Evolutionary conservation across 2,888 invertebrate genomes (phyloP).

Genomic region (Flexamia atlantica): DNA sequence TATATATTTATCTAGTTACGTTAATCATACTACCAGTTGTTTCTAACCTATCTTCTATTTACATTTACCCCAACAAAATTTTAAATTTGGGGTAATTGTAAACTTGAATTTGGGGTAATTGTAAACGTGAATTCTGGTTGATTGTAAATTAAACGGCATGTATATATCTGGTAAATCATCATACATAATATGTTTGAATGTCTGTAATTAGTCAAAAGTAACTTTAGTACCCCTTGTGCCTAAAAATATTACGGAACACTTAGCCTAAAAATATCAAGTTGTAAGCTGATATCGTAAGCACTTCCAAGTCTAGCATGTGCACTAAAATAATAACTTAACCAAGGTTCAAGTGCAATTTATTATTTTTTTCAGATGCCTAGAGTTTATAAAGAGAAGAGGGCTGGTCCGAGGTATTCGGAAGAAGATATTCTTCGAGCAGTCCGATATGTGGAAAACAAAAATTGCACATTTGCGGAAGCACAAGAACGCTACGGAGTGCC

Average conservation of each 20-base stretch:
- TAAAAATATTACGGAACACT: too few species aligned
- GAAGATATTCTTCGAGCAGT: too few species aligned
- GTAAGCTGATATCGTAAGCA: neutral
- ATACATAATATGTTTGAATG: too few species aligned
- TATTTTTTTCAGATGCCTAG: constrained; percentile 55
- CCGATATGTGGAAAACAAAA: too few species aligned
- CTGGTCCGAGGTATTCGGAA: constrained; percentile 1
- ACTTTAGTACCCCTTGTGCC: too few species aligned
- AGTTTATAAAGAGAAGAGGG: constrained; percentile 30
- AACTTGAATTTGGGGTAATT: neutral
- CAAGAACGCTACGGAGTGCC: too few species aligned
- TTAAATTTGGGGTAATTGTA: constrained; percentile 14
- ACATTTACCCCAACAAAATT: too few species aligned
- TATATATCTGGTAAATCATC: neutral
- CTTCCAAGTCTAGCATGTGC: neutral
- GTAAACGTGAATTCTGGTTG: neutral
- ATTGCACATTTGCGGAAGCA: too few species aligned
- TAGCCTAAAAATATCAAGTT: too few species aligned
- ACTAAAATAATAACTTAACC: too few species aligned
- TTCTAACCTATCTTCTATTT: too few species aligned
- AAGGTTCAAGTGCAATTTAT: neutral
- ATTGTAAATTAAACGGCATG: constrained; percentile 4
- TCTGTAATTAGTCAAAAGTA: constrained; percentile 1
- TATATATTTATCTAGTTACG: neutral
- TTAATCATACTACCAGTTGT: neutral